Percentiles rank a stretch among this genome's conserved stretches.
Conservation (phyloP, 2,113 vertebrate genomes). For the Lophochroa leadbeateri region DNA sequence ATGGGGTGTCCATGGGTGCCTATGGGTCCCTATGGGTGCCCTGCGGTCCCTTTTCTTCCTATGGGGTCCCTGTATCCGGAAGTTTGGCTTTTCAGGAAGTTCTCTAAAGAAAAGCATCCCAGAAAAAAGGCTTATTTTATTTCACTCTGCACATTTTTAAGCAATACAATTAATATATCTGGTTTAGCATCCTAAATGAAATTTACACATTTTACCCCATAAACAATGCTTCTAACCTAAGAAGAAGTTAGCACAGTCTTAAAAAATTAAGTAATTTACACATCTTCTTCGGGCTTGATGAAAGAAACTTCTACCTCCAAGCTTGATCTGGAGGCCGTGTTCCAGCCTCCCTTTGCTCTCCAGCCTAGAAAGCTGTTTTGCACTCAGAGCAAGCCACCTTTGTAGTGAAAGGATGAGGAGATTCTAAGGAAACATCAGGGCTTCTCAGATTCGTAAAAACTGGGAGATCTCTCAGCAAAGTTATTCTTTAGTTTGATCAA, state of each 20-base stretch:
- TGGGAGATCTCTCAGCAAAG: slow-evolving; percentile 10
- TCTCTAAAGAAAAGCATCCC: neutral
- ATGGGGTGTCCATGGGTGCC: too few relatives aligned
- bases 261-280: neutral
- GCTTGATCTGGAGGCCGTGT: neutral
- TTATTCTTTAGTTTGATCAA: neutral
- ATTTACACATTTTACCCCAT: neutral
- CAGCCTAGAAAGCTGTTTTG: neutral
- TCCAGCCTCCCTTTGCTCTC: neutral
- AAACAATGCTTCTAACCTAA: neutral
- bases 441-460: slow-evolving; percentile 33
- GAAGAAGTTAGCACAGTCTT: neutral
- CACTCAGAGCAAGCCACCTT: neutral
- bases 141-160: neutral
- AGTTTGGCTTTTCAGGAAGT: neutral
- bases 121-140: neutral
- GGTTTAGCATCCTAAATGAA: neutral
- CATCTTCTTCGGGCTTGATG: neutral
- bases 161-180: neutral
- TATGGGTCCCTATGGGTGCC: too few relatives aligned
- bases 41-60: too few relatives aligned
- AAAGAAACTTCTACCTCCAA: neutral
- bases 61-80: too few relatives aligned
- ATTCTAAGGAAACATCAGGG: slow-evolving; percentile 21
- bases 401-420: neutral